These are phyloP conservation scores for Perca flavescens DNA, from an alignment of 2,113 vertebrate genomes.

Conservation along the genomic window DNA sequence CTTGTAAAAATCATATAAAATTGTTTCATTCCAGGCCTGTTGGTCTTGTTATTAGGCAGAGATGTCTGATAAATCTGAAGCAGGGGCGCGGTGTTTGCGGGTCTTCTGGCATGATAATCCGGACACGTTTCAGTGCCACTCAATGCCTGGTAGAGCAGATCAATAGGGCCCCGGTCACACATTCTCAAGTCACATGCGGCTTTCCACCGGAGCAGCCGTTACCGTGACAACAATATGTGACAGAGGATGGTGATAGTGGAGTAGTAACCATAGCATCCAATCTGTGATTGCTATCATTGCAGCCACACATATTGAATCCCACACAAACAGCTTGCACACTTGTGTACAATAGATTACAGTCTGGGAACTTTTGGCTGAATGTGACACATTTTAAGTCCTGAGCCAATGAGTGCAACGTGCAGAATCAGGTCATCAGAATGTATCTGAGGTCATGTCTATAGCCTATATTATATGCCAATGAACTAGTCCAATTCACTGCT, in stretches of 20 bases:
- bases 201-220: conserved; percentile 49
- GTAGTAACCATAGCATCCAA: conserved; percentile 61
- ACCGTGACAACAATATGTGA: conserved; percentile 69
- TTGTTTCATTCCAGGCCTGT: not conserved
- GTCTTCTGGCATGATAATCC: conserved; percentile 6
- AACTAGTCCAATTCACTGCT: conserved; percentile 15
- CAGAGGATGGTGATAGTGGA: conserved; percentile 29
- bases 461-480: conserved; percentile 22
- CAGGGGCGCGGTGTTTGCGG: not conserved
- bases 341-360: not conserved
- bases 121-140: conserved; percentile 3
- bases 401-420: conserved; percentile 10
- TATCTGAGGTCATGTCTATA: conserved; percentile 21
- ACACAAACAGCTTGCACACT: conserved; percentile 26
- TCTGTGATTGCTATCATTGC: conserved; percentile 46
- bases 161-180: conserved; percentile 1
- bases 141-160: not conserved
- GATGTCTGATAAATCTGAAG: not conserved
- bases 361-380: conserved; percentile 21
- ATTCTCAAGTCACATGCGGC: conserved; percentile 32
- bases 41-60: not conserved
- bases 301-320: conserved; percentile 23
- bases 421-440: conserved; percentile 22
- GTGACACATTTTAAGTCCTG: not conserved
- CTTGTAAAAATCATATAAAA: not conserved